Base-by-base conservation (phyloP, 1,140 invertebrate species). In the Oryzaephilus surinamensis region DNA sequence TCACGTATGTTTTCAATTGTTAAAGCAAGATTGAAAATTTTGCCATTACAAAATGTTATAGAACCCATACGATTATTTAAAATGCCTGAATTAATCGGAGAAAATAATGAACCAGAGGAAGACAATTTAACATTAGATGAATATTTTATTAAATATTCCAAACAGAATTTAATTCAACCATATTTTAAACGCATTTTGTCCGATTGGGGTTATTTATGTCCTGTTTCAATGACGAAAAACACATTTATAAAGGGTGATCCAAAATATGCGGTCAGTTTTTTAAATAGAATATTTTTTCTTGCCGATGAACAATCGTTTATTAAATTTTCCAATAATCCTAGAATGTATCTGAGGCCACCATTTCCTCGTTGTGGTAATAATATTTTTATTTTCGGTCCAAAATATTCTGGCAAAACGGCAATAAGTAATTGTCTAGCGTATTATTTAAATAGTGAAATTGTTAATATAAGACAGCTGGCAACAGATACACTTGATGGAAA, bases 271-370 rank as follows among this genome's bases (percentile, higher is more conserved):
- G 67, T 74, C 2, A 60, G 62, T 31, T 73, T 76, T 42, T 65
- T 75, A 52, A 71, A 73, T 52, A 66, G 70, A 45, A 57, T 77
- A 10, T 77, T 66, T 50, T 67, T 75, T 19, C 44, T 76, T 11
- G 67, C 66, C 11, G 66, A 68, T 32, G 42, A 58, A 8, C 48
- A 66, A 28, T 48, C 62, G 7, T 55, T 63, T 42, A 43, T 63
- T 18, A 48, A 52, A 18, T 77, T 77, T 54, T 58, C 64, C 34
- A 59, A 61, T 48, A 77, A 77, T 57, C 74, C 74, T n/a, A 60
- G 72, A 14, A 65, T 67, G 1, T 76, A 61, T 58, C 35, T 71
- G 5, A 29, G 58, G 11, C 54, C 62, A 4, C 59, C 63, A 3
- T 57, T 49, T 46, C 65, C 67, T 2, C 54, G 50, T 29, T 41